Evolutionary conservation across 2,888 invertebrate genomes (phyloP), one percentile per base, ranked within the genome.

Genomic region (Tetranychus piercei): DNA sequence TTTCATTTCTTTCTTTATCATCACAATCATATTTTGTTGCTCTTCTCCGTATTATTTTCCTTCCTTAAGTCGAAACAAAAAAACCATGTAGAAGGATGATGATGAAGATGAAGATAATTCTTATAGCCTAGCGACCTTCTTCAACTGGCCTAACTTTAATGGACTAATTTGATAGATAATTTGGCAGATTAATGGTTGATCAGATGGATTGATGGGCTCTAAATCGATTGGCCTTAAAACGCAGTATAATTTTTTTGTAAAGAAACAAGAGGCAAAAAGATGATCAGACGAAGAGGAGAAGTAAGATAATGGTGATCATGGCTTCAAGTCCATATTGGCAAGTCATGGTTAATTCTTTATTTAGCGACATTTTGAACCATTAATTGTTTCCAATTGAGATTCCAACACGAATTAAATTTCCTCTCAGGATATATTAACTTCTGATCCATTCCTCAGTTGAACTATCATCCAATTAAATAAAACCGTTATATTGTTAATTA

Each of bases 161-260:
- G 55, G 55, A 55, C 55, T 55, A 55, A 55, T 55, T 55, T 55
- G 55, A 55, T 15, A 55, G 9, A 55, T 55, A 55, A 55, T 55
- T 55, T 55, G 55, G 55, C 55, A 55, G 55, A 55, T 55, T 55
- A 55, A 55, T 55, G 55, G 55, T 55, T 55, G 55, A 55, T 55
- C 15, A 55, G 55, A 55, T 55, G 55, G 55, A 55, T 55, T 55
- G 55, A 55, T 55, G 9, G 6, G 44, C 44, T 74, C 45, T 11
- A 18, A 22, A 22, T 22, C 69, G 23, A 23, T 69, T 69, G 69
- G 23, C 23, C 23, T 20, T 20, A 23, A 69, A 69, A 69, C 23
- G 23, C 20, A 22, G 11, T 18, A 9, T 9, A 18, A 22, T 15
- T n/a, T 69, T 69, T 22, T 69, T 69, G 18, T 9, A 6, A 7